A percentile compares a stretch with the other conserved stretches of the same genome.
phyloP scores from a whole-genome alignment of 1,140 invertebrate species.

The Drosophila nannoptera region DNA sequence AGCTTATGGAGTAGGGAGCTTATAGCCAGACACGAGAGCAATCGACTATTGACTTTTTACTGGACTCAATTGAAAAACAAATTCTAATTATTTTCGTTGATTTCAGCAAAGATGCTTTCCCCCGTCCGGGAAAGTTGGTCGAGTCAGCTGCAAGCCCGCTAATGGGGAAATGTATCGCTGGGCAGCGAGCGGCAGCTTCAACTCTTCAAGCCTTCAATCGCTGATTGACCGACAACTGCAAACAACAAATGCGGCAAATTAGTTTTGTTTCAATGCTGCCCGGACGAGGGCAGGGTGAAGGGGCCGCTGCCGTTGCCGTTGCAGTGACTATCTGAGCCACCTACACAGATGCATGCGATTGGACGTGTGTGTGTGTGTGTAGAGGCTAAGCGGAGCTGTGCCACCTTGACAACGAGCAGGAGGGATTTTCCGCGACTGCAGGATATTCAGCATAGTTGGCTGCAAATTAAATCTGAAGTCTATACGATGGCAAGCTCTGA shows the following conservation, averaged over 20 bases:
- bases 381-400: no score
- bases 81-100: not conserved
- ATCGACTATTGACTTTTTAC: not conserved
- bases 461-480: not conserved
- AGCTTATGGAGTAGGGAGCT: no score
- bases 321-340: no score
- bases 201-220: not conserved
- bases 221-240: conserved; percentile 48
- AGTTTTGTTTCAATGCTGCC: conserved; percentile 59
- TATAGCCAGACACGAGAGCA: no score
- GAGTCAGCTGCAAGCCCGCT: not conserved
- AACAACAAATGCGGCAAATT: conserved; percentile 61
- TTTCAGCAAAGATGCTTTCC: not conserved
- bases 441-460: not conserved
- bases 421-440: not conserved
- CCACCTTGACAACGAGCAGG: no score
- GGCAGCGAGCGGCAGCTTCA: not conserved
- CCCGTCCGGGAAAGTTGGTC: not conserved
- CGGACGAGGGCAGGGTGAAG: no score
- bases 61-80: not conserved
- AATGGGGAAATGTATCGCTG: not conserved
- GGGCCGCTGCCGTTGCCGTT: no score
- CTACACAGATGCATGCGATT: no score
- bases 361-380: no score
- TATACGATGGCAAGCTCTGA: not conserved